Base-by-base conservation (phyloP, 2,797 vertebrate species). In the Dipus sagitta region DNA sequence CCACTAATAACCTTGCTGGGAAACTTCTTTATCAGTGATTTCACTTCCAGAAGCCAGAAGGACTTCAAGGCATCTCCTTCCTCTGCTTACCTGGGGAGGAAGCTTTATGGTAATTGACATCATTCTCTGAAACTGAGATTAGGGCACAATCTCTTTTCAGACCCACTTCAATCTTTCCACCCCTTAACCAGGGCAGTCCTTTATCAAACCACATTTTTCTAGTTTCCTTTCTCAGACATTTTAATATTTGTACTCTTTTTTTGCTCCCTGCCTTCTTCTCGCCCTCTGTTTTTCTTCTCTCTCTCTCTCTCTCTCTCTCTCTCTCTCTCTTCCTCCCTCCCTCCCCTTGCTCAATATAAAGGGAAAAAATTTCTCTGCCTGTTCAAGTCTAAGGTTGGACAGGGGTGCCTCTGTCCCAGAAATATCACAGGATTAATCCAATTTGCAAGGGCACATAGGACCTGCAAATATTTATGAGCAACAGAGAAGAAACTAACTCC, bases 351-450 rank as follows among this genome's bases (percentile, higher is more conserved):
- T 84, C 30, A 10, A 78, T 26, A 52, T 74, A 52, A 91, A 81
- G 78, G 42, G 91, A 92, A 60, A 64, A 94, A 82, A 52, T 14
- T 38, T 20, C 67, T 72, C 94, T 96, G 58, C 96, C 93, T 95
- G 6, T 95, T 96, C 92, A 95, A 93, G 90, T 88, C 58, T 90
- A 70, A 96, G 81, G 18, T 21, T 95, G 96, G 96, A 96, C 89
- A 97, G 78, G 34, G 15, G 52, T 14, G 17, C 96, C 96, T 96
- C 96, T 95, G 97, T 96, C 14, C 76, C 93, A 97, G 86, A 71
- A 97, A 96, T 93, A 94, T 96, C 94, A 90, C 95, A 94, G 97
- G 95, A 97, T 96, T 96, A 97, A 97, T 97, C 95, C 96, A 96
- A 96, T 98, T 97, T 98, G 89, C 95, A 96, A 97, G 92, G 96